Evolutionary conservation across 2,113 vertebrate genomes (phyloP), one percentile per base, ranked within the genome.

Genomic region (Brevimyrus niger): DNA sequence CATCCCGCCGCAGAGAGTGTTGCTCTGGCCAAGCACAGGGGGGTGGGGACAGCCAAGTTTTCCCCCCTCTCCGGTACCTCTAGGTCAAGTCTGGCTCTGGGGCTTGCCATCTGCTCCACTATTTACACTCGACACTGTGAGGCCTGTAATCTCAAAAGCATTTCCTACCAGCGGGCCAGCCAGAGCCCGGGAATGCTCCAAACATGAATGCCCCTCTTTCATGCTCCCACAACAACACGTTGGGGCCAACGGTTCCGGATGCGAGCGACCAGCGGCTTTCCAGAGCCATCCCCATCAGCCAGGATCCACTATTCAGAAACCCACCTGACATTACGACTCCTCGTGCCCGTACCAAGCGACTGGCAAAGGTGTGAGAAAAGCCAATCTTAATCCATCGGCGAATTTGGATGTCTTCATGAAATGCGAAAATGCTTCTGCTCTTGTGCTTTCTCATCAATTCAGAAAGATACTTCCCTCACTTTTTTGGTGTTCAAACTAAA

Each of bases 141-240:
- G 92, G 91, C 92, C 92, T 92, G 93, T 90, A 91, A 93, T 94
- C 93, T 92, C 93, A 94, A 93, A 94, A 95, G 93, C 93, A 91
- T 95, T 96, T 96, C 95, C 94, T 95, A 93, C 94, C 94, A 94
- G 94, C 93, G 91, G 94, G 94, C 94, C 94, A 94, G 90, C 91
- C 94, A 76, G 89, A 92, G 92, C 94, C 61, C 94, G 91, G 92
- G 93, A 92, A 92, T 93, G 93, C 93, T 92, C 94, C 94, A 53
- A 88, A 55, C 84, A 80, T 88, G 73, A 90, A 90, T 88, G 51
- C 86, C 21, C 86, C 65, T 61, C 86, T 88, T 90, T 73, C 89
- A 89, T 42, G 88, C 88, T 27, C 47, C 47, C 65, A 23, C 7
- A 35, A 38, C 44, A 51, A 17, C 85, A 21, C 86, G n/a, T 55